Conservation (phyloP, 2,113 vertebrate species). For the Daboia siamensis region DNA sequence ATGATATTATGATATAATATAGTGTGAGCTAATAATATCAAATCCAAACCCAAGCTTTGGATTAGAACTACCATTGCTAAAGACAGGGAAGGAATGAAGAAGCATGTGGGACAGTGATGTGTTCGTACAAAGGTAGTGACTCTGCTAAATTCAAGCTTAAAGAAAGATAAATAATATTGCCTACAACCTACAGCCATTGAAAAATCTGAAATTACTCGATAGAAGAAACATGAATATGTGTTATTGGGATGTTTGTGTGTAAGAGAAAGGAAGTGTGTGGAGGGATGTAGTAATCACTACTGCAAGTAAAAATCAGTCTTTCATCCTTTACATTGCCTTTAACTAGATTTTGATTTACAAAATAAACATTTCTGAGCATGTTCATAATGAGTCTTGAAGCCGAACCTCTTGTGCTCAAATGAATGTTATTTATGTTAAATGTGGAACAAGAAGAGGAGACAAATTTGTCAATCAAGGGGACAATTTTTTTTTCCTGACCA, state of each 20-base stretch:
- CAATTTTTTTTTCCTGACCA: neutral
- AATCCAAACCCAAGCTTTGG: neutral
- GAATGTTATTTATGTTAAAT: neutral
- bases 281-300: too few species aligned
- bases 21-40: neutral
- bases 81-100: neutral
- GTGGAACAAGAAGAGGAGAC: neutral
- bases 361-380: neutral
- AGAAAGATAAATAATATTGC: neutral
- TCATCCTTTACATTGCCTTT: neutral
- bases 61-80: neutral
- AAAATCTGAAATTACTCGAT: neutral
- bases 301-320: neutral
- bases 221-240: neutral
- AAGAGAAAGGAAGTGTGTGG: neutral
- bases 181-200: neutral
- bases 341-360: neutral
- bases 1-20: too few species aligned
- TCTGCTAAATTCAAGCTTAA: neutral
- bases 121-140: neutral
- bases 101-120: neutral
- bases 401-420: neutral
- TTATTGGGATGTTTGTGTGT: neutral
- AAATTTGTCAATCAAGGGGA: neutral
- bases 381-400: neutral